Evolutionary conservation across 1,140 invertebrate genomes (phyloP), one percentile per base, ranked within the genome.

Genomic region (Halyomorpha halys): DNA sequence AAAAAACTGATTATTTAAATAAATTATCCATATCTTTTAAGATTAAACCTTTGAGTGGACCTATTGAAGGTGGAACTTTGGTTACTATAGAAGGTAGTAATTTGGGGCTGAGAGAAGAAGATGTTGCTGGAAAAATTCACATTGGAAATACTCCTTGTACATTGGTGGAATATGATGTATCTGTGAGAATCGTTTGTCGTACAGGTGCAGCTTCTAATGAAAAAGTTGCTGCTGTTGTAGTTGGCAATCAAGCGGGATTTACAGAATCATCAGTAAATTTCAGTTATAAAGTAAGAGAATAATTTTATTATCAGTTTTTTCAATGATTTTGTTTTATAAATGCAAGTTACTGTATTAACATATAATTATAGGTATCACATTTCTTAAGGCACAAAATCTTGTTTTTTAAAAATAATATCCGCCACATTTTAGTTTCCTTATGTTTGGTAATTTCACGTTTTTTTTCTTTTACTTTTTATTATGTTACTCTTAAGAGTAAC

Each of bases 11-110:
- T 49, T n/a, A 1, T 49, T 49, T 6, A 19, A 19, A 9, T 51
- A 67, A 61, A 16, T 47, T 47, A 16, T 47, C 14, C 14, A 4
- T n/a, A 4, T 49, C n/a, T 66, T 74, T 77, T 39, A 72, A 88
- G 85, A 95, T 98, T 68, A 90, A 89, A 74, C 96, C 96, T 0
- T 72, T 92, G 23, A 93, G 89, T 73, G 96, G 96, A 15, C 97
- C 95, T 13, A 84, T 94, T 59, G 91, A 97, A 80, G 96, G 96
- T 27, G 96, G 96, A 1, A 98, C 97, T 21, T 74, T 93, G 39
- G 84, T 99, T 0, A 97, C 93, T 9, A 97, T 99, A 64, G 87
- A 91, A 78, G 97, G 97, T 9, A 90, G 91, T 71, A 97, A 99
- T 79, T 81, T 99, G 25, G 96, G 96, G 0, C 81, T 95, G 59